A percentile compares a stretch with the other conserved stretches of the same genome.
Conservation (phyloP, 2,113 vertebrate species). For the Scomber scombrus region DNA sequence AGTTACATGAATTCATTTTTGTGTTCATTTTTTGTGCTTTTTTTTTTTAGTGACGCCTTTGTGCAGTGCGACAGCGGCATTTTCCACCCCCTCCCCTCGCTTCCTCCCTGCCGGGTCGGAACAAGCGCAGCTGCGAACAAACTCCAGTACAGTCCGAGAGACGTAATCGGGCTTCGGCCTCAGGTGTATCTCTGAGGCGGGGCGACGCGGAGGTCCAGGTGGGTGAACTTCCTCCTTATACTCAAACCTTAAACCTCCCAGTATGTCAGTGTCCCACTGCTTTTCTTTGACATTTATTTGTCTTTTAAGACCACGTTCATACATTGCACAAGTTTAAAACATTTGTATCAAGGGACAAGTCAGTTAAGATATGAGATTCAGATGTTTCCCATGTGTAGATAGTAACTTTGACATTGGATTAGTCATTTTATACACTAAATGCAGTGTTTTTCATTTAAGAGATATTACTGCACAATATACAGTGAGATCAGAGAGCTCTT, state of each 20-base stretch:
- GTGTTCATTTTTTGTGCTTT: not conserved
- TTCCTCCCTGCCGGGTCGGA: slow-evolving; percentile 40
- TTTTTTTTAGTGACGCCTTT: slow-evolving; percentile 62
- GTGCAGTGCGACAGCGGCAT: slow-evolving; percentile 59
- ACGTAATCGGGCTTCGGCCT: slow-evolving; percentile 82
- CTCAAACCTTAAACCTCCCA: not conserved
- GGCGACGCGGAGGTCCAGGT: slow-evolving; percentile 83
- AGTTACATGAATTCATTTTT: too few species aligned
- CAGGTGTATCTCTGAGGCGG: slow-evolving; percentile 83
- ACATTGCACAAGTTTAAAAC: not conserved
- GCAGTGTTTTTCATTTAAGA: not conserved
- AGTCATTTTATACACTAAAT: not conserved
- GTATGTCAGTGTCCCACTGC: not conserved
- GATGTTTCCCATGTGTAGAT: not conserved
- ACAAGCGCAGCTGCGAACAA: slow-evolving; percentile 37
- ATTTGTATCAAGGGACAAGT: not conserved
- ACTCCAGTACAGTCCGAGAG: slow-evolving; percentile 53
- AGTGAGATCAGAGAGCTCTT: not conserved
- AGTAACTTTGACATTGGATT: not conserved
- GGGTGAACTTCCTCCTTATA: slow-evolving; percentile 47
- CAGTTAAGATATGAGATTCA: slow-evolving; percentile 5
- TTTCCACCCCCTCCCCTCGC: not conserved
- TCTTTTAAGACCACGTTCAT: not conserved
- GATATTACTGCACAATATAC: not conserved
- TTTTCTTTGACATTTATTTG: slow-evolving; percentile 4